Evolutionary conservation across 2,888 invertebrate species (phyloP).

Genomic region (Volucella bombylans): DNA sequence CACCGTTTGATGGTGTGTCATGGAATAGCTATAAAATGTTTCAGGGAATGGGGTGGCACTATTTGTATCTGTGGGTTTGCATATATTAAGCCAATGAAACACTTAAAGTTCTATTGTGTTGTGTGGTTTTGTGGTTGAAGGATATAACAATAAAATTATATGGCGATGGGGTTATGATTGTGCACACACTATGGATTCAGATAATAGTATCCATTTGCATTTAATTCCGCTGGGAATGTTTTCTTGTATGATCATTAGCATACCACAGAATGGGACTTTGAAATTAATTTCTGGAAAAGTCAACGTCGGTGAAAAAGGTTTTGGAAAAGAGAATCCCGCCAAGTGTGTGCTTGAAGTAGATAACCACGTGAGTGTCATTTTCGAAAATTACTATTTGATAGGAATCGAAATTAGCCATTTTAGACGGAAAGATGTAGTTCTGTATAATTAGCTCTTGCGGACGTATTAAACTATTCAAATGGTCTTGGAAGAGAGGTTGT

Average conservation of each 20-base stretch:
- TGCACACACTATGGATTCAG: conserved; percentile 38
- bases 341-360: background rate
- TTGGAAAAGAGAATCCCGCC: background rate
- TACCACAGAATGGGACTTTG: conserved; percentile 34
- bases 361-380: too few relatives aligned
- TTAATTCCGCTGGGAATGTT: conserved; percentile 18
- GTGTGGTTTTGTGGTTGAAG: conserved; percentile 37
- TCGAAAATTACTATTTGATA: too few relatives aligned
- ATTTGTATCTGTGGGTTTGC: conserved; percentile 9
- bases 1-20: background rate
- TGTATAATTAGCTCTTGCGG: too few relatives aligned
- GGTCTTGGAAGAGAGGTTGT: too few relatives aligned
- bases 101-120: conserved; percentile 67
- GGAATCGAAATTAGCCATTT: too few relatives aligned
- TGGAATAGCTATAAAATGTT: conserved; percentile 13
- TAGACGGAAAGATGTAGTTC: too few relatives aligned
- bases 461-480: too few relatives aligned
- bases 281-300: conserved; percentile 43
- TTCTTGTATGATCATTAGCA: conserved; percentile 31
- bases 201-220: conserved; percentile 56
- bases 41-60: conserved; percentile 2
- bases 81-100: conserved; percentile 64
- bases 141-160: conserved; percentile 68
- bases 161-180: conserved; percentile 64
- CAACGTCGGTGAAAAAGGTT: background rate